Percentiles rank a stretch among this genome's conserved stretches.
These are phyloP conservation scores for Melanocharis versteri DNA, from an alignment of 2,113 vertebrate species.

Conservation along the genomic window DNA sequence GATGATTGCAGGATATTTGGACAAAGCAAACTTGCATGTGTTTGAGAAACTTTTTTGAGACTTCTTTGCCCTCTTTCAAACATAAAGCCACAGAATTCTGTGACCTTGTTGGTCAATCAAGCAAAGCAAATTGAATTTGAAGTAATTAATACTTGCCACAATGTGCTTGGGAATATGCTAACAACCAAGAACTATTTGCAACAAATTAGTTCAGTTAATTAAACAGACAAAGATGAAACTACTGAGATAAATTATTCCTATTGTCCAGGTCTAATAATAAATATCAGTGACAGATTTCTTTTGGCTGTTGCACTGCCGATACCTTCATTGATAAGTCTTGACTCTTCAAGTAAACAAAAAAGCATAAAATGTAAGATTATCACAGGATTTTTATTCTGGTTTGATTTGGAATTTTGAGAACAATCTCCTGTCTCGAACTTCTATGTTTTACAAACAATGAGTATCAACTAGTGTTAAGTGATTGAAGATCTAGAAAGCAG, in stretches of 20 bases:
- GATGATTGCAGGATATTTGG: background rate
- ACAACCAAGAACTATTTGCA: background rate
- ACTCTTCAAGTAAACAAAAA: background rate
- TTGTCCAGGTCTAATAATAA: background rate
- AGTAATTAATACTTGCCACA: constrained; percentile 20
- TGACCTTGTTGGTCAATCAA: background rate
- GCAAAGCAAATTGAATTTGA: constrained; percentile 37
- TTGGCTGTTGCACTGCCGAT: background rate
- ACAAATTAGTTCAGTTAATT: constrained; percentile 19
- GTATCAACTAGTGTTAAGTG: background rate
- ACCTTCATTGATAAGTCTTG: background rate
- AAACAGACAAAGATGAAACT: background rate
- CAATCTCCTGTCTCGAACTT: background rate
- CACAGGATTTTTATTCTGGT: background rate
- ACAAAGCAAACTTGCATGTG: background rate
- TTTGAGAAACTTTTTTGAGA: background rate
- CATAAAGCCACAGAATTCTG: background rate
- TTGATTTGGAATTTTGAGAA: background rate
- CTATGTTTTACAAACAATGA: background rate
- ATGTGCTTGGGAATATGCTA: background rate
- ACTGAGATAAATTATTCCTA: background rate
- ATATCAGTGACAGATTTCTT: background rate
- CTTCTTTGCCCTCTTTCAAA: background rate
- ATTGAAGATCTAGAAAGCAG: background rate
- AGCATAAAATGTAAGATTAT: background rate